These are phyloP conservation scores for Acestrorhynchus altus DNA, from an alignment of 2,797 vertebrate species.

Conservation along the genomic window DNA sequence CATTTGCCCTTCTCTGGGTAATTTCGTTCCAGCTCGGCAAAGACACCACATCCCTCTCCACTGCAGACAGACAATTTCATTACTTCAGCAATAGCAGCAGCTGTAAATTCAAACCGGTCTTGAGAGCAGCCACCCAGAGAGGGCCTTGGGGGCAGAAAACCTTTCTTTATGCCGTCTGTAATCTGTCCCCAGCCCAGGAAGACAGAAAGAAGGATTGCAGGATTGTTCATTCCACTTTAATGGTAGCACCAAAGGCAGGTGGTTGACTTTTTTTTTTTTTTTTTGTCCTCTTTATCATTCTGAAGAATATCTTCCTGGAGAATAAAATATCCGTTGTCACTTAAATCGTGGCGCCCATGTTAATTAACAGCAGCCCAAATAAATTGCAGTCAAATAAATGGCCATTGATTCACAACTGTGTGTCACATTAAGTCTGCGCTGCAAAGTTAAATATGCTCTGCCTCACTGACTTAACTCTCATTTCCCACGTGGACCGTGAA, in stretches of 20 bases:
- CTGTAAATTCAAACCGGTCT: slow-evolving; percentile 57
- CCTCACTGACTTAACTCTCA: no score
- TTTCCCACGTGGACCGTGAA: no score
- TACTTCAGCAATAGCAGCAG: slow-evolving; percentile 42
- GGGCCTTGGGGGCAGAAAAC: slow-evolving; percentile 49
- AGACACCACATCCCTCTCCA: slow-evolving; percentile 40
- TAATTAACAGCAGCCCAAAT: slow-evolving; percentile 5
- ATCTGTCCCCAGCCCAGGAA: slow-evolving; percentile 7
- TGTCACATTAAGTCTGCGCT: not conserved
- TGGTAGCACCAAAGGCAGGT: slow-evolving; percentile 20
- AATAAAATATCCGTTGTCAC: not conserved
- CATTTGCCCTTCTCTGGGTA: slow-evolving; percentile 57
- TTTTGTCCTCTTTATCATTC: not conserved
- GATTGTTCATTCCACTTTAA: slow-evolving; percentile 34
- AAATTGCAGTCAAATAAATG: not conserved
- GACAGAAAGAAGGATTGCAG: slow-evolving; percentile 6
- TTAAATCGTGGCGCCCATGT: not conserved
- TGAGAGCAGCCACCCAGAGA: slow-evolving; percentile 52
- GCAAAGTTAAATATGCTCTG: no score
- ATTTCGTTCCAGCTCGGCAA: slow-evolving; percentile 56
- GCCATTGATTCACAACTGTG: not conserved
- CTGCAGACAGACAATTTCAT: slow-evolving; percentile 58
- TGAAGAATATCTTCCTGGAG: not conserved
- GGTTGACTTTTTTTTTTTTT: slow-evolving; percentile 1
- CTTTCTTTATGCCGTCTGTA: slow-evolving; percentile 20